A percentile compares a stretch with the other conserved stretches of the same genome.
phyloP scores from a whole-genome alignment of 2,888 invertebrate genomes.

The Fissipunctia ypsillon region DNA sequence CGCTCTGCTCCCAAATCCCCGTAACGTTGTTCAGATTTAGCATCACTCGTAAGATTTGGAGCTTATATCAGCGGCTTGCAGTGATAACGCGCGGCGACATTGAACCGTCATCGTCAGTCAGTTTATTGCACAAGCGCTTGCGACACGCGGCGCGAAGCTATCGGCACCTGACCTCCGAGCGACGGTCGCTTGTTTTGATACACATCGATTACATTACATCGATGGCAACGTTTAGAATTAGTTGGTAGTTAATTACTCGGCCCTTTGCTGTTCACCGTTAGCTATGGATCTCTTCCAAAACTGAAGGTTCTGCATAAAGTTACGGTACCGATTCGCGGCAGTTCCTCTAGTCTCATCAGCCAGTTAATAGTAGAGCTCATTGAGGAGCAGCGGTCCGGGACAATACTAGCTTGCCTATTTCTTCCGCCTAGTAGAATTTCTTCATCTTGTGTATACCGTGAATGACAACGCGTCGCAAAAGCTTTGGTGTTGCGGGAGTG shows the following conservation, averaged over 20 bases:
- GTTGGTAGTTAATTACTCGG: neutral
- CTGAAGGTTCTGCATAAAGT: neutral
- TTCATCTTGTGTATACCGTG: neutral
- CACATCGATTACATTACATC: constrained; percentile 1
- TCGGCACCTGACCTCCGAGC: constrained; percentile 44
- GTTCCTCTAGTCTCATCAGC: neutral
- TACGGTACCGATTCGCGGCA: neutral
- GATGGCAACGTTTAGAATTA: neutral
- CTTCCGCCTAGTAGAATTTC: neutral
- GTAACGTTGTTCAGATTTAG: constrained; percentile 5
- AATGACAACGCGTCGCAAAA: neutral
- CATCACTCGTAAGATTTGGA: constrained; percentile 20
- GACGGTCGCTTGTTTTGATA: constrained; percentile 9
- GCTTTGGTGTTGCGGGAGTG: neutral
- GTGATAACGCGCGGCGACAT: constrained; percentile 57
- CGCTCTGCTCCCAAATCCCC: neutral
- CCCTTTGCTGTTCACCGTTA: neutral
- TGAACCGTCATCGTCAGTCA: constrained; percentile 50
- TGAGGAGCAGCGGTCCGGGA: neutral
- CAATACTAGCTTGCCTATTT: neutral
- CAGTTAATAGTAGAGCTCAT: no score
- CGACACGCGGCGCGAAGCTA: constrained; percentile 25
- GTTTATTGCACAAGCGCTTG: constrained; percentile 46
- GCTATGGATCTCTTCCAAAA: neutral
- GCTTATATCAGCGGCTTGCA: constrained; percentile 11